phyloP scores from a whole-genome alignment of 92 coral and sea anemone genomes.

The Scolanthus callimorphus region DNA sequence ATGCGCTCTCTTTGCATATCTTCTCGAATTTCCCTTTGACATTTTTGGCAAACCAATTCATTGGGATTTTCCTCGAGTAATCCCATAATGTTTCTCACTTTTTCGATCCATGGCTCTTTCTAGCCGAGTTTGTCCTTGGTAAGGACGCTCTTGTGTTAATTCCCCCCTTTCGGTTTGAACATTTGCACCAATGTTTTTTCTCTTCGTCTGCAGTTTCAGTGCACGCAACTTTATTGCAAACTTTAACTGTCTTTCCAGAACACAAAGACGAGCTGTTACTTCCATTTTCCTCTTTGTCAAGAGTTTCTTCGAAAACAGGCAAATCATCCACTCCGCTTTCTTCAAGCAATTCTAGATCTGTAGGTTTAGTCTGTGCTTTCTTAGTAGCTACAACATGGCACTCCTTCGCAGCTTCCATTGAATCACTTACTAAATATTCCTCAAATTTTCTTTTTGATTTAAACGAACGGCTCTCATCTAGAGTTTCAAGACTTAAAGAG shows the following conservation, averaged over 20 bases:
- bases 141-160: background rate
- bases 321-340: too few relatives aligned
- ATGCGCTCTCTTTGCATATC: slow-evolving; percentile 39
- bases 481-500: background rate
- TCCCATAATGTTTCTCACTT: slow-evolving; percentile 19
- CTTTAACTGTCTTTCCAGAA: background rate
- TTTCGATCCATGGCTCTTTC: slow-evolving; percentile 13
- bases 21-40: slow-evolving; percentile 29
- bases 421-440: too few relatives aligned
- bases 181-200: slow-evolving; percentile 14
- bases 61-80: slow-evolving; percentile 18
- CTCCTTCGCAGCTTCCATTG: too few relatives aligned
- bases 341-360: too few relatives aligned
- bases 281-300: background rate
- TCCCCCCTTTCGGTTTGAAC: slow-evolving; percentile 8
- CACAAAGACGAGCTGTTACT: background rate
- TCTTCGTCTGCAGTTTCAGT: background rate
- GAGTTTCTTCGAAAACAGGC: too few relatives aligned
- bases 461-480: too few relatives aligned
- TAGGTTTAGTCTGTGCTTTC: too few relatives aligned
- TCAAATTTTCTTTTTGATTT: too few relatives aligned
- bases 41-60: slow-evolving; percentile 15
- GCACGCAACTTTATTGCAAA: slow-evolving; percentile 4
- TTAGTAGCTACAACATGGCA: too few relatives aligned
- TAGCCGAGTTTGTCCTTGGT: background rate